Evolutionary conservation across 2,888 invertebrate species (phyloP), one percentile per base, ranked within the genome.

Genomic region (Dione juno): DNA sequence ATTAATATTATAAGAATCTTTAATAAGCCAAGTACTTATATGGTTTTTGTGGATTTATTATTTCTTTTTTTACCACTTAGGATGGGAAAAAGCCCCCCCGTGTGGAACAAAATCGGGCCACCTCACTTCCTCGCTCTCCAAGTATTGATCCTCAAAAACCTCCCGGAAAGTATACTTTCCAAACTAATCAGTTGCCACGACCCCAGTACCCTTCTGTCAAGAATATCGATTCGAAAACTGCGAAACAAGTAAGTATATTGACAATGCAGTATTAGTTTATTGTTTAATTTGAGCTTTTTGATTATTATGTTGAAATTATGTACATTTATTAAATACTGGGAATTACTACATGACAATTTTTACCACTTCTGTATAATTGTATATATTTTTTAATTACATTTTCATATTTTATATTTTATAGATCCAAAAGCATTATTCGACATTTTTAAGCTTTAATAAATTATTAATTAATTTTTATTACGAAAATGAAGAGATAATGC

Each of bases 131-230:
- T 1, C 84, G 91, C 68, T 37, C 78, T 81, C 21, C 82, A 84
- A 79, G 88, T 75, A 70, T 89, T 79, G 82, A 94, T 81, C 75
- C 84, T 86, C 71, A 83, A 83, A 80, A 87, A 77, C 80, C 90
- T 71, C 81, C 93, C 69, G 83, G 93, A 77, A 84, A 93, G 81
- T 86, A 94, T 84, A 85, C 92, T 78, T 84, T 93, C 90, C 96
- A 95, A 85, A 95, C 96, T 41, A 96, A 95, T 69, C 96, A 96
- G 81, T 89, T 97, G 76, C 97, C 97, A 0, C 90, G 94, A 72
- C 97, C 97, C 0, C 97, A 97, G 86, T 95, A 94, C 80, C 93
- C 94, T 11, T 81, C 91, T 50, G 94, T 94, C 75, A 94, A 94
- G 82, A 88, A 92, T 74, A 89, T 92, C 43, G 96, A 94, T 88